phyloP scores from a whole-genome alignment of 2,888 invertebrate species.

The Hypomecis punctinalis region DNA sequence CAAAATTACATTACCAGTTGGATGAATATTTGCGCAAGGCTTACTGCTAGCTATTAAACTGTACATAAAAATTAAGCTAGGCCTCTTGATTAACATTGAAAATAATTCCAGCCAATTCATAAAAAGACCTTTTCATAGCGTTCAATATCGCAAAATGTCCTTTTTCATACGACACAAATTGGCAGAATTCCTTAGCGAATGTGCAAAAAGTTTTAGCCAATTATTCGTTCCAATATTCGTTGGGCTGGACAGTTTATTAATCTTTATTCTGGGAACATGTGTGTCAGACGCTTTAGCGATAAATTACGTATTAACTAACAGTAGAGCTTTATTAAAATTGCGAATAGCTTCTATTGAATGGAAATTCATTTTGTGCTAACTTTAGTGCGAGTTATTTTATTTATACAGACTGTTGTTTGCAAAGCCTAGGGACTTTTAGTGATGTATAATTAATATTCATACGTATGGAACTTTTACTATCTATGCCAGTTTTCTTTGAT shows the following conservation, averaged over 20 bases:
- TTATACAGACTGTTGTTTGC: too few relatives aligned
- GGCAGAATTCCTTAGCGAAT: slow-evolving; percentile 11
- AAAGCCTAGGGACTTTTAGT: too few relatives aligned
- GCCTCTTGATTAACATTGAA: background rate
- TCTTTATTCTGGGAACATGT: slow-evolving; percentile 56
- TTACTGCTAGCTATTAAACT: too few relatives aligned
- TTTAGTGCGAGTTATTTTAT: background rate
- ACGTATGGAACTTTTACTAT: too few relatives aligned
- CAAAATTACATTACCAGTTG: too few relatives aligned
- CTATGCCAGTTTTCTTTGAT: too few relatives aligned
- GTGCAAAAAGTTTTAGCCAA: slow-evolving; percentile 47
- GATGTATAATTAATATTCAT: too few relatives aligned
- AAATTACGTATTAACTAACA: slow-evolving; percentile 68
- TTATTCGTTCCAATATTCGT: slow-evolving; percentile 52
- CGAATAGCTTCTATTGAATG: slow-evolving; percentile 11
- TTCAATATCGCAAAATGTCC: slow-evolving; percentile 3
- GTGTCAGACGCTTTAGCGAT: slow-evolving; percentile 62
- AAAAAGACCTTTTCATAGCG: background rate
- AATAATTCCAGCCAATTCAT: background rate
- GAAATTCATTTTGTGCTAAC: too few relatives aligned
- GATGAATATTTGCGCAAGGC: too few relatives aligned
- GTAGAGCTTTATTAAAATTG: slow-evolving; percentile 68
- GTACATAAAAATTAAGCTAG: background rate
- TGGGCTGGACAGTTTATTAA: slow-evolving; percentile 66
- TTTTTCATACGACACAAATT: slow-evolving; percentile 8